phyloP scores from a whole-genome alignment of 1,140 invertebrate genomes.

The Tribolium madens region DNA sequence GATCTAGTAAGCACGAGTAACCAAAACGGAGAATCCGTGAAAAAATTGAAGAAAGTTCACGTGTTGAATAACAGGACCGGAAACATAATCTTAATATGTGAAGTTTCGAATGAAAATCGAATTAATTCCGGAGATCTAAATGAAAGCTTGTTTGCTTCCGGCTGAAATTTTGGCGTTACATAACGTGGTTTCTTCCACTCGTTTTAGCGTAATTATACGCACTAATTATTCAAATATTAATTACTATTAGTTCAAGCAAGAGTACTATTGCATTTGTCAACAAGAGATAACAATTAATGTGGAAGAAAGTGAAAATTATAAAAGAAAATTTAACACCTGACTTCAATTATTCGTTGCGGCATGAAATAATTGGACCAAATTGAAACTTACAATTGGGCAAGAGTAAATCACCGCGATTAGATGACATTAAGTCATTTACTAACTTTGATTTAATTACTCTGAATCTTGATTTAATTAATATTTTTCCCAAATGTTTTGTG shows the following conservation, averaged over 20 bases:
- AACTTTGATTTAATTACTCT: neutral
- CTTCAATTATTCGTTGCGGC: neutral
- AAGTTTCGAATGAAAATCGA: conserved; percentile 19
- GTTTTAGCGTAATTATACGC: neutral
- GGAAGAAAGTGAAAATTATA: neutral
- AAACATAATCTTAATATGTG: conserved; percentile 20
- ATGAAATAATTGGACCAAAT: neutral
- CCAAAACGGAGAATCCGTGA: neutral
- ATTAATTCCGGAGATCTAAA: conserved; percentile 10
- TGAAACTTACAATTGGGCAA: neutral
- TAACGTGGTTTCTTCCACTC: conserved; percentile 20
- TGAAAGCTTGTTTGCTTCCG: conserved; percentile 18
- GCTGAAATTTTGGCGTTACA: neutral
- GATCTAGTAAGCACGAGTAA: neutral
- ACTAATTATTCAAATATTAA: neutral
- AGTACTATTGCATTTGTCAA: neutral
- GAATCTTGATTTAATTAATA: neutral
- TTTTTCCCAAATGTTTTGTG: neutral
- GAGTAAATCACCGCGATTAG: neutral
- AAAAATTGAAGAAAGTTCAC: neutral
- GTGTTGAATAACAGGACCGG: conserved; percentile 11
- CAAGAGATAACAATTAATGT: neutral
- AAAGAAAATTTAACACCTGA: neutral
- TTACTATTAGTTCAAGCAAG: neutral
- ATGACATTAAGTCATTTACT: neutral